Evolutionary conservation across 2,797 vertebrate genomes (phyloP).

Genomic region (Peromyscus melanophrys): DNA sequence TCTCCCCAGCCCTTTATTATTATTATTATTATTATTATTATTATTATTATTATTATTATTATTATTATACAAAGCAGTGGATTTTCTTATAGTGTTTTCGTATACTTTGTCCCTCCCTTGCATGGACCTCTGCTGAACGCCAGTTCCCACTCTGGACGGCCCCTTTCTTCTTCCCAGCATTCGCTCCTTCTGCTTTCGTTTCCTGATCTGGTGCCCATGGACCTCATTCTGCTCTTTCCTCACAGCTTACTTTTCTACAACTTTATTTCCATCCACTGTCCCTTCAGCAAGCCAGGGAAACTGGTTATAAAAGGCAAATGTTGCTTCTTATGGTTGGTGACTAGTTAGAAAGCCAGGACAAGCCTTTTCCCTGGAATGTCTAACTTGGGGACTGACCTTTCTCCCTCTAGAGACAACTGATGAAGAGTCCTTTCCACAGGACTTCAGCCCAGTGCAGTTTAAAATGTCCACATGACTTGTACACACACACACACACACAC

Average conservation of each 20-base stretch:
- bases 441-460: constrained; percentile 24
- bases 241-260: constrained; percentile 36
- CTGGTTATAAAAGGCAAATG: not conserved
- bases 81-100: not conserved
- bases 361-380: not conserved
- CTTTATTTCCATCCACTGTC: not conserved
- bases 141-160: not conserved
- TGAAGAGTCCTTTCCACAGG: not conserved
- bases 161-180: not conserved
- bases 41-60: no score
- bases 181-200: not conserved
- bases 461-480: constrained; percentile 14
- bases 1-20: not conserved
- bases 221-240: not conserved
- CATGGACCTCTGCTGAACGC: not conserved
- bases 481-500: not conserved
- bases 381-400: not conserved
- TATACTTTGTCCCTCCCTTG: not conserved
- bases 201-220: not conserved
- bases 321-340: not conserved
- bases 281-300: not conserved
- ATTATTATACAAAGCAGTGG: not conserved
- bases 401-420: constrained; percentile 8
- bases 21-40: no score
- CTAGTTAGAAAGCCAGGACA: not conserved